phyloP scores from a whole-genome alignment of 2,113 vertebrate species.

The Naja naja region DNA sequence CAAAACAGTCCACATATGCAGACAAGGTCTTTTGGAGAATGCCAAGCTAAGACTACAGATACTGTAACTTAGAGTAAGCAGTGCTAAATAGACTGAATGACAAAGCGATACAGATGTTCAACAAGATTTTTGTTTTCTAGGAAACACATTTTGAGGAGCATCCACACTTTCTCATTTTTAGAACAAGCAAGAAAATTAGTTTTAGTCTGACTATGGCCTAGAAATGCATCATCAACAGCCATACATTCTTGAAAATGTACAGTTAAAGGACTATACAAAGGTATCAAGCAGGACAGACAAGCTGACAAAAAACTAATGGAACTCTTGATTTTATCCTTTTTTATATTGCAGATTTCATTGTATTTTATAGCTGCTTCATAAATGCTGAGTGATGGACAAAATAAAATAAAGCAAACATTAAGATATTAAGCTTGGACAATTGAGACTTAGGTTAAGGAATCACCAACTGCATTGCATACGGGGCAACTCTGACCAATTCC shows the following conservation, averaged over 20 bases:
- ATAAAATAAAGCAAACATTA: background rate
- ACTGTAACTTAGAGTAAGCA: background rate
- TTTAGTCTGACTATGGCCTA: background rate
- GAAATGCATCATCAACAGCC: background rate
- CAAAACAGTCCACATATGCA: background rate
- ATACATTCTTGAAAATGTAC: background rate
- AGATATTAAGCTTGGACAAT: background rate
- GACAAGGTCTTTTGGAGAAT: background rate
- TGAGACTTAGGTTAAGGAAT: background rate
- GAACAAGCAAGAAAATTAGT: background rate
- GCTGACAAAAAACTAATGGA: background rate
- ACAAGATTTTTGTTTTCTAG: background rate
- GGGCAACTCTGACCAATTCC: background rate
- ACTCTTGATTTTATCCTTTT: background rate
- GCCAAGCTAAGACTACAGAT: background rate
- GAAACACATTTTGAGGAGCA: background rate
- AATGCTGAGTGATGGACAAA: background rate
- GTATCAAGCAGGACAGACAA: background rate
- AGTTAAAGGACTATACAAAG: background rate
- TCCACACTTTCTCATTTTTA: background rate
- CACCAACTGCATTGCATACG: background rate
- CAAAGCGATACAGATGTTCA: background rate
- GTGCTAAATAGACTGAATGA: background rate
- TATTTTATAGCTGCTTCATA: background rate
- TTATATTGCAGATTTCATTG: background rate